phyloP scores from a whole-genome alignment of 2,113 vertebrate species.

The Gasterosteus nipponicus region DNA sequence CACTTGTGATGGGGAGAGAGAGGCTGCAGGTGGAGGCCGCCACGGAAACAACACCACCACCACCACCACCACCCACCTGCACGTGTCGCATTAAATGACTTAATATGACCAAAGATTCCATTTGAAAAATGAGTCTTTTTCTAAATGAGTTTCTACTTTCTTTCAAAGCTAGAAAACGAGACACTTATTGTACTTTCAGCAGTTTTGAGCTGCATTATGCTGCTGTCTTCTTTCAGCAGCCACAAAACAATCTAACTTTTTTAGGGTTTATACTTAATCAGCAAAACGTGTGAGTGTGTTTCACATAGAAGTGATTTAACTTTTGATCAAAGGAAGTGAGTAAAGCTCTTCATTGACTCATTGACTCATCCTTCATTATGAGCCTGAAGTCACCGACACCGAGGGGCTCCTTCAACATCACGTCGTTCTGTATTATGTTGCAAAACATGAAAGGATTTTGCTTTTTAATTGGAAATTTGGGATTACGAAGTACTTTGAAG shows the following conservation, averaged over 20 bases:
- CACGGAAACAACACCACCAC: background rate
- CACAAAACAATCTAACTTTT: background rate
- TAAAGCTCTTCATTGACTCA: constrained; percentile 8
- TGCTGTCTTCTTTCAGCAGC: background rate
- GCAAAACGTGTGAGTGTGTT: background rate
- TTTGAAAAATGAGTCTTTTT: background rate
- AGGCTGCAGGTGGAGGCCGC: background rate
- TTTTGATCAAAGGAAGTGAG: background rate
- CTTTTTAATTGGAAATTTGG: constrained; percentile 34
- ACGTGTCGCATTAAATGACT: background rate
- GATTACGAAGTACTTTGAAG: constrained; percentile 21
- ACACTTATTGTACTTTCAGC: background rate
- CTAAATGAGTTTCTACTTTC: background rate
- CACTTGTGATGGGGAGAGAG: background rate
- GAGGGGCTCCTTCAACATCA: background rate
- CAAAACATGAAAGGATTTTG: constrained; percentile 40
- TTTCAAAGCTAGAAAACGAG: background rate
- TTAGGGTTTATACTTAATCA: background rate
- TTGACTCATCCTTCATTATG: constrained; percentile 15
- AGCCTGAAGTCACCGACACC: background rate
- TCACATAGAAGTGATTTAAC: background rate
- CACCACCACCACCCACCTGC: background rate
- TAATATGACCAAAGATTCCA: background rate
- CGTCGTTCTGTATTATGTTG: background rate
- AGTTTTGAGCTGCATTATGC: background rate